Percentiles rank a stretch among this genome's conserved stretches.
Conservation (phyloP, 2,113 vertebrate genomes). For the Nestor notabilis region DNA sequence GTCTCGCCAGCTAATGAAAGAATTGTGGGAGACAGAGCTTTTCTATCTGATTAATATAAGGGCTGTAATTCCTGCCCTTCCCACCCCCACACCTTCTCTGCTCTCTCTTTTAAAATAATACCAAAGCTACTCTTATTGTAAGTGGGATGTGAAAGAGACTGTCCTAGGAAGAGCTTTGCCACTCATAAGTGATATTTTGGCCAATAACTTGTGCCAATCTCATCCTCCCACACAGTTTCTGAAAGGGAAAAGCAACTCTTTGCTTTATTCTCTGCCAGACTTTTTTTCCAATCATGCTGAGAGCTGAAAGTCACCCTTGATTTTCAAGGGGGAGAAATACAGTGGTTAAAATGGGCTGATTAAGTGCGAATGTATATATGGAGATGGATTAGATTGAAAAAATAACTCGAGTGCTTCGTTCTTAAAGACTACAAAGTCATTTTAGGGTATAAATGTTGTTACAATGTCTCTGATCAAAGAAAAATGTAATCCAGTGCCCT, state of each 20-base stretch:
- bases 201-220: slow-evolving; percentile 20
- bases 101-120: slow-evolving; percentile 42
- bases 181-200: slow-evolving; percentile 24
- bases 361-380: neutral
- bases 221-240: slow-evolving; percentile 23
- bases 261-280: slow-evolving; percentile 9
- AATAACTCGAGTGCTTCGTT: neutral
- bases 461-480: neutral
- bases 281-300: neutral
- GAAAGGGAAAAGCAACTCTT: slow-evolving; percentile 8
- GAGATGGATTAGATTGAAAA: neutral
- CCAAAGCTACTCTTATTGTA: neutral
- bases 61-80: slow-evolving; percentile 51
- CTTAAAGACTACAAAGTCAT: neutral
- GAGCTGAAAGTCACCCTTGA: slow-evolving; percentile 29
- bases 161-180: slow-evolving; percentile 28
- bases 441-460: neutral
- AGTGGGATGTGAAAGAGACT: slow-evolving; percentile 23
- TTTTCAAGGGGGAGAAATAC: neutral
- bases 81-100: slow-evolving; percentile 45
- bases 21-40: slow-evolving; percentile 67
- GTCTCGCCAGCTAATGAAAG: slow-evolving; percentile 72
- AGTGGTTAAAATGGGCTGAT: neutral
- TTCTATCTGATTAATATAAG: slow-evolving; percentile 71
- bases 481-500: neutral